Base-by-base conservation (phyloP, 1,140 invertebrate genomes). In the Oedothorax gibbosus region DNA sequence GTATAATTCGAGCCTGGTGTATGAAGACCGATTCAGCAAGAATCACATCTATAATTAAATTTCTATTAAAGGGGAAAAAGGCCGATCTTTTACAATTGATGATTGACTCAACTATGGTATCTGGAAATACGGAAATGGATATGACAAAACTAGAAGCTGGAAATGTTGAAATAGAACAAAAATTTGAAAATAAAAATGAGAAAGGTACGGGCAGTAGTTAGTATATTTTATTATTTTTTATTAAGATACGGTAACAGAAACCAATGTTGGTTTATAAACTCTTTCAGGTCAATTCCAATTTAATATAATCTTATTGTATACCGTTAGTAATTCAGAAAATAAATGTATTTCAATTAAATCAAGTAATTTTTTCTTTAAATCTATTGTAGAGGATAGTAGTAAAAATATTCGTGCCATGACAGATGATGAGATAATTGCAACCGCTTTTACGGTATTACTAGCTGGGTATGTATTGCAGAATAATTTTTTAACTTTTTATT, bases 31-130 rank as follows among this genome's bases (percentile, higher is more conserved):
- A 35, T 5, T 35, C 35, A 35, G 35, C 35, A 35, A 35, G 35
- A 35, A 35, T 35, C 35, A n/a, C n/a, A 35, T 35, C 35, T 35
- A 35, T 35, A 35, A 35, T 35, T 5, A 35, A 35, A 35, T 35
- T 35, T 69, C 1, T 7, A 60, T 71, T 51, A 51, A 21, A 71
- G 68, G 10, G 49, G 0, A 50, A 15, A n/a, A 71, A 71, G 14
- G 53, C 53, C n/a, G 79, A 81, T 20, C 65, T 81, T 53, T 14
- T 81, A 9, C 79, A 81, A 18, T n/a, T 81, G 35, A 81, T 81
- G 79, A 6, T 81, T 5, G 79, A 81, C 62, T 4, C 79, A 15
- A 10, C 65, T 7, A 78, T 78, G 35, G 68, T 53, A 11, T n/a
- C 20, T 11, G 53, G 21, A 10, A 51, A 18, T 2, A 49, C 10